Conservation (phyloP, 2,888 invertebrate genomes). For the Argynnis bischoffii region DNA sequence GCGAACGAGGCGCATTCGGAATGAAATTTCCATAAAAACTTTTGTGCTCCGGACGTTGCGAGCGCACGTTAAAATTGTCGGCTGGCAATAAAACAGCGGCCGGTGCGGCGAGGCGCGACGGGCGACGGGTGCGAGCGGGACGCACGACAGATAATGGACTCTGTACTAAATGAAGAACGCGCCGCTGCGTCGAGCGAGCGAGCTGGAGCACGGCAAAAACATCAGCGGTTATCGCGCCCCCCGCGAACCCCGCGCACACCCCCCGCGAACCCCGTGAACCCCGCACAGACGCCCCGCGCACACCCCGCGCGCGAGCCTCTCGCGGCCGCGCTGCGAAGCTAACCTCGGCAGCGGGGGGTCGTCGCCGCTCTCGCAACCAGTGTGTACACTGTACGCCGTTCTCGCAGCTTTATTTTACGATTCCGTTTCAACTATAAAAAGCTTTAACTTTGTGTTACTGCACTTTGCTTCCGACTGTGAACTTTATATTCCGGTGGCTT, state of each 20-base stretch:
- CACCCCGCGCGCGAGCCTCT: conserved; percentile 74
- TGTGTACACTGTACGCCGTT: conserved; percentile 52
- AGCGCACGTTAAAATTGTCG: conserved; percentile 83
- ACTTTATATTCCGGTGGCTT: conserved; percentile 56
- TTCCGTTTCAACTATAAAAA: conserved; percentile 67
- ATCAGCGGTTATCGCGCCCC: conserved; percentile 75
- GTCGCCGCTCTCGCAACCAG: conserved; percentile 53
- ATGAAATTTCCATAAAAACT: conserved; percentile 83
- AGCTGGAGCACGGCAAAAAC: conserved; percentile 80
- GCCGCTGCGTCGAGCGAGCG: conserved; percentile 68
- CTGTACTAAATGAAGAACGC: conserved; percentile 79
- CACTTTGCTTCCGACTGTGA: conserved; percentile 55
- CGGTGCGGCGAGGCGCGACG: conserved; percentile 80
- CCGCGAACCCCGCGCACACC: conserved; percentile 46
- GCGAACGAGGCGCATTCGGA: conserved; percentile 79
- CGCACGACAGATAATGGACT: conserved; percentile 77
- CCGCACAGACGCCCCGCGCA: conserved; percentile 64
- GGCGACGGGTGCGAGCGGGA: conserved; percentile 73
- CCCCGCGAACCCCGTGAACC: conserved; percentile 46
- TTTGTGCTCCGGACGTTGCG: conserved; percentile 82
- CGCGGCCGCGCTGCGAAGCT: conserved; percentile 61
- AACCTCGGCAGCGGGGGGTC: conserved; percentile 80
- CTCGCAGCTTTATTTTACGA: conserved; percentile 54
- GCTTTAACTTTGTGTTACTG: conserved; percentile 63
- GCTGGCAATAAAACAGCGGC: conserved; percentile 82